Conservation (phyloP, 2,888 invertebrate species). For the Cosmopolites sordidus region DNA sequence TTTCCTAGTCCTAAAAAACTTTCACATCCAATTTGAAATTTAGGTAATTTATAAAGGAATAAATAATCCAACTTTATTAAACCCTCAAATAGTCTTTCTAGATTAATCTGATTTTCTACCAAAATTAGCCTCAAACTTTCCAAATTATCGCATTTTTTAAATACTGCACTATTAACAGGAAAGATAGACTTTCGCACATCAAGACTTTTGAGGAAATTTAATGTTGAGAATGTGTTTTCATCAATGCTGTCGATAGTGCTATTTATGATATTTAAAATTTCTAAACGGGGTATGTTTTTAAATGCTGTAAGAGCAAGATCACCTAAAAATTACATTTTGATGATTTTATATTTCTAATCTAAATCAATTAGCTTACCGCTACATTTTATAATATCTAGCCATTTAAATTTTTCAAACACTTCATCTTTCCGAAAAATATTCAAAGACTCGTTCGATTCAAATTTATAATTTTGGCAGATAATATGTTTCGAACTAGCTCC, state of each 20-base stretch:
- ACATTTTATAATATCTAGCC: slow-evolving; percentile 7
- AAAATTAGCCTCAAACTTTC: background rate
- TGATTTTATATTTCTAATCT: too few relatives aligned
- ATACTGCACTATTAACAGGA: background rate
- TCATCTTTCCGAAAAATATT: slow-evolving; percentile 6
- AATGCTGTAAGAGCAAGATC: slow-evolving; percentile 3
- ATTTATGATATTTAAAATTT: slow-evolving; percentile 2
- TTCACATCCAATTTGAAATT: background rate
- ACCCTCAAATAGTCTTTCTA: background rate
- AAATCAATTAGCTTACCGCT: slow-evolving; percentile 8
- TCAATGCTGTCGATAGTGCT: slow-evolving; percentile 5
- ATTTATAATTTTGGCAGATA: slow-evolving; percentile 12
- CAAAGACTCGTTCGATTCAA: slow-evolving; percentile 5
- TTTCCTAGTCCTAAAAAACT: slow-evolving; percentile 1
- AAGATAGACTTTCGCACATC: slow-evolving; percentile 2
- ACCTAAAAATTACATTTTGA: slow-evolving; percentile 9
- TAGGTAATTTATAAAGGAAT: slow-evolving; percentile 4
- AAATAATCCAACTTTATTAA: slow-evolving; percentile 7
- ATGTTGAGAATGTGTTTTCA: slow-evolving; percentile 3
- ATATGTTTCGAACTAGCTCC: slow-evolving; percentile 9
- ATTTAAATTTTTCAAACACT: background rate
- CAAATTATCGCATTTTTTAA: slow-evolving; percentile 8
- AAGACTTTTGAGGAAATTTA: slow-evolving; percentile 1
- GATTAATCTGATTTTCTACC: too few relatives aligned
- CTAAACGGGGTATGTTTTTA: slow-evolving; percentile 7